Base-by-base conservation (phyloP, 92 coral and sea anemone species). In the Siderastrea radians region DNA sequence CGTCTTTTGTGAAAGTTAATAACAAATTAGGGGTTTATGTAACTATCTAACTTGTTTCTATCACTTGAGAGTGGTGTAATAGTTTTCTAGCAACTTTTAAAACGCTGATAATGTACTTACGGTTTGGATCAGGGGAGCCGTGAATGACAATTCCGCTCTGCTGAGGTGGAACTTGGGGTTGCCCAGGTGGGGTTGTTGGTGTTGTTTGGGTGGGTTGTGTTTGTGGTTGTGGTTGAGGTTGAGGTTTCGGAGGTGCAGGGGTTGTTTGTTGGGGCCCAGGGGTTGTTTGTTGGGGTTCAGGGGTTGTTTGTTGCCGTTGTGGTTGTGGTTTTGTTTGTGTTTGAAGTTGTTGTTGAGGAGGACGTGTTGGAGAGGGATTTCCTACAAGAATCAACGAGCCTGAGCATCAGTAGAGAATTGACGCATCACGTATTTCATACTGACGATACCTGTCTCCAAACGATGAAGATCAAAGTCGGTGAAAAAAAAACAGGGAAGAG, bases 101-200 rank as follows among this genome's bases (percentile, higher is more conserved):
- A 8, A 8, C 57, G 57, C 8, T 8, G 57, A 8, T 8, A 52
- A 52, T 8, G 60, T 55, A 51, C 89, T 77, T 69, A 85, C 89
- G 10, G 10, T 76, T 78, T 43, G 84, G 48, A 68, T 85, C 89
- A 5, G 89, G 89, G 1, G 66, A 6, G 43, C 89, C 89, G 55
- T 77, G 51, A 43, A 54, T 49, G 10, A 85, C 89, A 55, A 75
- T 5, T 26, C 87, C 87, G 53, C 72, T 61, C 52, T 58, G 62
- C 38, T 17, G 80, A 17, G 72, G 61, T 1, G 81, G 65, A 7
- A 65, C 80, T 84, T 43, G 77, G 19, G 80, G 12, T 54, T 44
- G 46, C 3, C 75, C 65, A 81, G 70, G 87, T 57, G n/a, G 79
- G 2, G 72, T 49, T 72, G 46, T 71, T 0, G 72, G 46, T 60